phyloP scores from a whole-genome alignment of 2,113 vertebrate species.

The Trochalopteron elliotii region DNA sequence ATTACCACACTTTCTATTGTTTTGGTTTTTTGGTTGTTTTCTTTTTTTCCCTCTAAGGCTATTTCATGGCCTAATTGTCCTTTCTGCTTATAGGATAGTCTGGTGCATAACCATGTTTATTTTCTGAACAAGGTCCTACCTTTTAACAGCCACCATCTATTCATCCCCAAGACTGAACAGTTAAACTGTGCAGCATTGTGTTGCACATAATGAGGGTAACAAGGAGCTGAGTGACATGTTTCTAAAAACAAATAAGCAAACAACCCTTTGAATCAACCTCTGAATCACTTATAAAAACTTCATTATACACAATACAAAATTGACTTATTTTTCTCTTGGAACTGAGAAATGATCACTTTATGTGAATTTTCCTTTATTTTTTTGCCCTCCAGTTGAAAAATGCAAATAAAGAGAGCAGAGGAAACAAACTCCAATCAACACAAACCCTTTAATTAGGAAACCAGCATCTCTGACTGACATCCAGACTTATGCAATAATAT shows the following conservation, averaged over 20 bases:
- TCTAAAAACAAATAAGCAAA: neutral
- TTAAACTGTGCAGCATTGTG: neutral
- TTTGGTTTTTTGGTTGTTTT: neutral
- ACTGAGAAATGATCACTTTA: neutral
- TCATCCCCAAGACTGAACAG: neutral
- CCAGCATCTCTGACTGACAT: neutral
- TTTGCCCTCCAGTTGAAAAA: neutral
- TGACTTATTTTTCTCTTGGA: neutral
- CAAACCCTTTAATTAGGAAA: neutral
- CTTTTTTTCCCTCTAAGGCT: neutral
- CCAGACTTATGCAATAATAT: neutral
- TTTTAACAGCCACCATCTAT: neutral
- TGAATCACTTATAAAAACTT: neutral
- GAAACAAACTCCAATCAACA: neutral
- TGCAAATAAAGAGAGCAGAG: neutral
- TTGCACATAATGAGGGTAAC: neutral
- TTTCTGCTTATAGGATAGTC: neutral
- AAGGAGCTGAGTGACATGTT: neutral
- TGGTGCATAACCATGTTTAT: neutral
- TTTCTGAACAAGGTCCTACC: neutral
- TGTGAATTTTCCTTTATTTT: neutral
- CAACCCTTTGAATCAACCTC: neutral
- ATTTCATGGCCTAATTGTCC: conserved; percentile 2
- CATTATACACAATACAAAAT: neutral
- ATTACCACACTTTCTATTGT: neutral